These are phyloP conservation scores for Rhynchomys soricoides DNA, from an alignment of 2,113 vertebrate species.

Conservation along the genomic window DNA sequence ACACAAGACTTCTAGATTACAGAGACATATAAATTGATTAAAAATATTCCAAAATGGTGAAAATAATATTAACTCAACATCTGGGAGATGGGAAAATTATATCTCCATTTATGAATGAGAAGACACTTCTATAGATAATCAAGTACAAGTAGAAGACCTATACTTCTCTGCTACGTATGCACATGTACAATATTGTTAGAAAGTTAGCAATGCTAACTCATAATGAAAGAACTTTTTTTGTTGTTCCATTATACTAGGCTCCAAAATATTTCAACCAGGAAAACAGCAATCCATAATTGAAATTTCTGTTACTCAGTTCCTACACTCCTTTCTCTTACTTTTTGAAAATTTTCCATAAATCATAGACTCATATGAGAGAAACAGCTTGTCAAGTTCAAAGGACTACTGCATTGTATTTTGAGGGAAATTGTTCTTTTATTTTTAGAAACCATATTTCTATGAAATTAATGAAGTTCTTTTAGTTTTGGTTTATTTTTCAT, in stretches of 20 bases:
- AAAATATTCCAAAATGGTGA: background rate
- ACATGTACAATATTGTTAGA: background rate
- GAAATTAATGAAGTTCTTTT: background rate
- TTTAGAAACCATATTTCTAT: too few species aligned
- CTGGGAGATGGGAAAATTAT: background rate
- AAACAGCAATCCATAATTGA: background rate
- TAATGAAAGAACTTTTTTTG: background rate
- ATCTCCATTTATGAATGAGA: background rate
- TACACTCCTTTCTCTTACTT: background rate
- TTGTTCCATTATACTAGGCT: background rate
- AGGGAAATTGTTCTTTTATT: background rate
- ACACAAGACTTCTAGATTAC: background rate
- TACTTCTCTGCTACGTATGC: background rate
- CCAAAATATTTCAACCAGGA: background rate
- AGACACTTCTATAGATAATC: background rate
- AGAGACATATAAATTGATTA: background rate
- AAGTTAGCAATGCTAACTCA: background rate
- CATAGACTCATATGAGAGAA: background rate
- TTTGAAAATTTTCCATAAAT: background rate
- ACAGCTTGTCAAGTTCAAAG: background rate
- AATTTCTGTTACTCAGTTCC: background rate
- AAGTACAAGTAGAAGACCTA: background rate
- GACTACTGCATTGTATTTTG: background rate
- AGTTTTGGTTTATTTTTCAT: constrained; percentile 31
- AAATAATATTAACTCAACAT: background rate